These are phyloP conservation scores for Lissonota sp. DNA, from an alignment of 2,888 invertebrate species.

Conservation along the genomic window DNA sequence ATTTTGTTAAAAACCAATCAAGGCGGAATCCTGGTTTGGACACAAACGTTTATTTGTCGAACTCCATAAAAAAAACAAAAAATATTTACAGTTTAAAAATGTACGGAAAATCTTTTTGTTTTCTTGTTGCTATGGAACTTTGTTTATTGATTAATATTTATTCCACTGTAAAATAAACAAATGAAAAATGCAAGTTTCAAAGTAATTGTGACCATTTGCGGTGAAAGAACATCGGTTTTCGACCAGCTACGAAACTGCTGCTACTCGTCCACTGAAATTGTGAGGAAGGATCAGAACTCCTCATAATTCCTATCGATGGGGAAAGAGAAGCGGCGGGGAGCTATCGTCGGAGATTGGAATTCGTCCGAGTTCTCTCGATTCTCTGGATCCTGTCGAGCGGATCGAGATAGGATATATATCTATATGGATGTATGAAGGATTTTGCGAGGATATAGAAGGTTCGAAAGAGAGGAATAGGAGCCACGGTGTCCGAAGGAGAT, in stretches of 20 bases:
- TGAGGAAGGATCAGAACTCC: conserved; percentile 54
- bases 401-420: conserved; percentile 28
- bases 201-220: not conserved
- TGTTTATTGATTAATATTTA: no score
- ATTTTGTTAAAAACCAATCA: no score
- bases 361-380: conserved; percentile 48
- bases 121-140: no score
- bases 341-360: conserved; percentile 54
- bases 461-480: conserved; percentile 42
- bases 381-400: conserved; percentile 43
- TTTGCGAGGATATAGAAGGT: conserved; percentile 32
- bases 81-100: no score
- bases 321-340: not conserved
- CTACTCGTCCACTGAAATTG: conserved; percentile 27
- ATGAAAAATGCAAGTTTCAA: conserved; percentile 3
- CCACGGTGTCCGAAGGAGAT: conserved; percentile 46
- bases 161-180: not conserved
- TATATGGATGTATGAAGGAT: conserved; percentile 10
- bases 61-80: no score
- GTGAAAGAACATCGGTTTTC: not conserved
- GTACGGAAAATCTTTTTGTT: no score
- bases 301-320: conserved; percentile 50
- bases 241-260: conserved; percentile 23
- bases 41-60: no score
- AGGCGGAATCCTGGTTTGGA: no score